phyloP scores from a whole-genome alignment of 2,797 vertebrate genomes.

The Hydrophis major region DNA sequence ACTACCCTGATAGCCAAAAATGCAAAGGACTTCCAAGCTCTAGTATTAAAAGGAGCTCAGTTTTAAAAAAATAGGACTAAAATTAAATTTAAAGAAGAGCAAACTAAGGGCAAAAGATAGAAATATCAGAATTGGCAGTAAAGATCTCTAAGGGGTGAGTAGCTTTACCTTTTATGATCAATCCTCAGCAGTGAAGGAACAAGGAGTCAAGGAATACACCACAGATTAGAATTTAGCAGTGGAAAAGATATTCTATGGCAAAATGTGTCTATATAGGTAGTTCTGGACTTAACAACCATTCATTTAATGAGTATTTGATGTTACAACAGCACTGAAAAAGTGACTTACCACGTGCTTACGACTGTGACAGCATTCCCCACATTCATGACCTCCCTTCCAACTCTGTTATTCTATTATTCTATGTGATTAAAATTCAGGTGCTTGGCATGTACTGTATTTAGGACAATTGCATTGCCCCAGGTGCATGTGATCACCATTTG shows the following conservation, averaged over 20 bases:
- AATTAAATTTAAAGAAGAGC: neutral
- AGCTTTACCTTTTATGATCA: neutral
- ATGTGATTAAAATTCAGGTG: neutral
- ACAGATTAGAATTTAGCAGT: neutral
- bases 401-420: no score
- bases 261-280: neutral
- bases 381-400: neutral
- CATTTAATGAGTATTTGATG: neutral
- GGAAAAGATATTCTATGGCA: neutral
- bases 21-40: neutral
- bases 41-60: neutral
- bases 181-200: neutral
- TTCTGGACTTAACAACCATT: neutral
- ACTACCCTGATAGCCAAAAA: neutral
- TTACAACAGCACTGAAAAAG: neutral
- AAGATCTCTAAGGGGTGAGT: neutral
- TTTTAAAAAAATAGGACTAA: neutral
- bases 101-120: neutral
- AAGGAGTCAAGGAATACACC: neutral
- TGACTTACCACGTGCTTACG: neutral
- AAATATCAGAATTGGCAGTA: neutral
- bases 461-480: neutral
- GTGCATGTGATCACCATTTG: neutral
- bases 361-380: neutral
- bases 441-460: neutral